These are phyloP conservation scores for Polyodon spathula DNA, from an alignment of 2,113 vertebrate genomes.

Conservation along the genomic window DNA sequence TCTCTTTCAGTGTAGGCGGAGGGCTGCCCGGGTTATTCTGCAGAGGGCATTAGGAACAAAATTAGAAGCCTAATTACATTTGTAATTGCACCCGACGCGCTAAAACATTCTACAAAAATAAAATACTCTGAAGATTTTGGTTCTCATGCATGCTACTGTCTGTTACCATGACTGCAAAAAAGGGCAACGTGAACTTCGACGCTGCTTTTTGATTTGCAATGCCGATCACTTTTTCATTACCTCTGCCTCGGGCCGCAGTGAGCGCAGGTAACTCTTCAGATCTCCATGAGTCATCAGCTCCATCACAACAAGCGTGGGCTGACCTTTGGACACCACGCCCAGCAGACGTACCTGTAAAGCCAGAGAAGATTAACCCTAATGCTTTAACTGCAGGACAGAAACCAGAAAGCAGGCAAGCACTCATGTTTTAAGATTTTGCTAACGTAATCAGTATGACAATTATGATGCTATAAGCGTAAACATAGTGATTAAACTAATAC, in stretches of 20 bases:
- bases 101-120: too few relatives aligned
- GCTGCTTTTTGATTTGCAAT: too few relatives aligned
- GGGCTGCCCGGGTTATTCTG: conserved; percentile 83
- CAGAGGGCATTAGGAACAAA: not conserved
- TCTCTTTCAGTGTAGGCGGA: conserved; percentile 76
- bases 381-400: not conserved
- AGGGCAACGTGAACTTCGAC: too few relatives aligned
- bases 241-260: conserved; percentile 84
- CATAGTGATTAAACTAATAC: too few relatives aligned
- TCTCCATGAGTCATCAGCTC: conserved; percentile 95
- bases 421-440: not conserved
- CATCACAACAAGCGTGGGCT: conserved; percentile 92
- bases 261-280: conserved; percentile 85
- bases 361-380: not conserved
- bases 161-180: too few relatives aligned
- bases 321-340: conserved; percentile 92
- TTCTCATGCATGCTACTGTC: too few relatives aligned
- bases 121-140: too few relatives aligned
- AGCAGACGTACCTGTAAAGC: conserved; percentile 75
- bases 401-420: too few relatives aligned
- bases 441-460: not conserved
- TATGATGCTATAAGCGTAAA: too few relatives aligned
- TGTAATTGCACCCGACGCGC: too few relatives aligned
- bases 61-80: not conserved
- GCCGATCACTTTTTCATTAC: too few relatives aligned